phyloP scores from a whole-genome alignment of 92 coral and sea anemone species.

The Epizoanthus fatuus region DNA sequence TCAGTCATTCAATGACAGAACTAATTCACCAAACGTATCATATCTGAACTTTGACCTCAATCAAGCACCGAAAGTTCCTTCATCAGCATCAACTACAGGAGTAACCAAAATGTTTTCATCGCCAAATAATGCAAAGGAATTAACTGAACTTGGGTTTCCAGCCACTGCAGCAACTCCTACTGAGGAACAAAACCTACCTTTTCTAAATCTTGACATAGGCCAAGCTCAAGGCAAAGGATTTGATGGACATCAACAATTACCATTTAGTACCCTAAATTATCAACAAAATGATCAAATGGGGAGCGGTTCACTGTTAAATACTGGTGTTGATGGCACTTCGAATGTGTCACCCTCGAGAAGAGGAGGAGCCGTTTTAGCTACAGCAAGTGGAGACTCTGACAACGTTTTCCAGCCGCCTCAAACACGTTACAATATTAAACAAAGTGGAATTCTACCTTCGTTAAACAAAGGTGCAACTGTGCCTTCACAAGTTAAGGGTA shows the following conservation, averaged over 20 bases:
- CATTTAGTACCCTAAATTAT: background rate
- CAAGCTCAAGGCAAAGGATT: background rate
- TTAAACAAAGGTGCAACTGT: background rate
- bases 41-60: background rate
- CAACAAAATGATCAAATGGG: background rate
- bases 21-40: background rate
- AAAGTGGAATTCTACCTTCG: slow-evolving; percentile 10
- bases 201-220: background rate
- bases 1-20: background rate
- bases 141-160: background rate
- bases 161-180: background rate
- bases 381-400: slow-evolving; percentile 16
- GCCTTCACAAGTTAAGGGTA: background rate
- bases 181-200: background rate
- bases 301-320: background rate
- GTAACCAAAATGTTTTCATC: background rate
- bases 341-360: background rate
- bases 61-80: background rate
- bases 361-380: background rate
- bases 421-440: background rate
- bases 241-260: slow-evolving; percentile 1
- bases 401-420: no score
- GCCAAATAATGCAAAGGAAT: background rate
- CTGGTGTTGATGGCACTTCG: background rate
- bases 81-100: background rate